phyloP scores from a whole-genome alignment of 2,888 invertebrate genomes.

The Orthonevra nobilis region DNA sequence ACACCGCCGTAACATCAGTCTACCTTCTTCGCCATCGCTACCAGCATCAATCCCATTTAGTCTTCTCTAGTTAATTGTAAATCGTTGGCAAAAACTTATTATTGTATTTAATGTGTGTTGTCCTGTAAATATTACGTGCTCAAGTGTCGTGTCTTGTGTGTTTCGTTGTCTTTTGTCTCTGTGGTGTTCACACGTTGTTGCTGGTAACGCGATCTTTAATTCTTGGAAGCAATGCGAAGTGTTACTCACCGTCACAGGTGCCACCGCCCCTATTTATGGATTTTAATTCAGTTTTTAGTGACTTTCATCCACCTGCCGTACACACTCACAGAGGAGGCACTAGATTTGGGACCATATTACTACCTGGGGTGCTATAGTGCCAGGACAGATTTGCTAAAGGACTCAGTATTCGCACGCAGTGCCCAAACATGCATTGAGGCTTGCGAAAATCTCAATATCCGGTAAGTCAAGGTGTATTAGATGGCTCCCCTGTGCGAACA shows the following conservation, averaged over 20 bases:
- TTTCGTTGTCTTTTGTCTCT: slow-evolving; percentile 18
- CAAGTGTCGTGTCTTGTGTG: not conserved
- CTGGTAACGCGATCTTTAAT: slow-evolving; percentile 35
- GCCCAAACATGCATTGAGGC: slow-evolving; percentile 78
- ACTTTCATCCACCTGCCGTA: slow-evolving; percentile 34
- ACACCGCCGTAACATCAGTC: slow-evolving; percentile 36
- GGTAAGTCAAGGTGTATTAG: slow-evolving; percentile 71
- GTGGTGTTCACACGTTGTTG: slow-evolving; percentile 40
- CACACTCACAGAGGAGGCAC: slow-evolving; percentile 13
- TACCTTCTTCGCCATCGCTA: slow-evolving; percentile 30
- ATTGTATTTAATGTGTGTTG: slow-evolving; percentile 33
- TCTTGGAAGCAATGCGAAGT: slow-evolving; percentile 61
- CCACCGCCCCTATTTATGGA: slow-evolving; percentile 67
- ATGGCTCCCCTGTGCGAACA: slow-evolving; percentile 8
- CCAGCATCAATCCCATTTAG: slow-evolving; percentile 20
- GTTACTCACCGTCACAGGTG: slow-evolving; percentile 61
- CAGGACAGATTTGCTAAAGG: slow-evolving; percentile 76
- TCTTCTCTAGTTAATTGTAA: slow-evolving; percentile 26
- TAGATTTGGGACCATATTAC: slow-evolving; percentile 72
- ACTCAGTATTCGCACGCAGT: slow-evolving; percentile 76
- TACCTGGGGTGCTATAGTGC: slow-evolving; percentile 78
- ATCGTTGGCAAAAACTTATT: slow-evolving; percentile 7
- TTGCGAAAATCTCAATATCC: slow-evolving; percentile 76
- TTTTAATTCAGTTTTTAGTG: slow-evolving; percentile 56
- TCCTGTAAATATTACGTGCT: slow-evolving; percentile 16